phyloP scores from a whole-genome alignment of 1,140 invertebrate species.

The Neocloeon triangulifer region DNA sequence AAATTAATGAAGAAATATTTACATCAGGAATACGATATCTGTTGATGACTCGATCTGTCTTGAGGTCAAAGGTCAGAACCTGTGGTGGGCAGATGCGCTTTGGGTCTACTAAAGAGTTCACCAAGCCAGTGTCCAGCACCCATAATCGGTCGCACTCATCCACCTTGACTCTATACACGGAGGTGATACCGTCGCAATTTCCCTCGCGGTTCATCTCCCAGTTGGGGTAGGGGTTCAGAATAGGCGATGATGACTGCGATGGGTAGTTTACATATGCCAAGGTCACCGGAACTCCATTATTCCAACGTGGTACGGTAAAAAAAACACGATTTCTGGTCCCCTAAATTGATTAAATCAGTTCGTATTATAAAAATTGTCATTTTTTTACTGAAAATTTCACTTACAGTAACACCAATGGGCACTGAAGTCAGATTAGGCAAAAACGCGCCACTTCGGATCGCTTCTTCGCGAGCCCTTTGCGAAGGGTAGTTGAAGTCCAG shows the following conservation, averaged over 20 bases:
- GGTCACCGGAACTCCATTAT: slow-evolving; percentile 41
- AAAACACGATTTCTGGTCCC: slow-evolving; percentile 41
- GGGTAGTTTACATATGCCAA: slow-evolving; percentile 20
- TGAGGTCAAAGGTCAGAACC: slow-evolving; percentile 28
- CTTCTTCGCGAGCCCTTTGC: background rate
- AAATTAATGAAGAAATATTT: too few relatives aligned
- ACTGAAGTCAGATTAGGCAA: background rate
- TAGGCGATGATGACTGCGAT: slow-evolving; percentile 25
- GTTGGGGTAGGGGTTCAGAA: slow-evolving; percentile 42
- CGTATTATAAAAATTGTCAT: too few relatives aligned
- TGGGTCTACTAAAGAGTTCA: slow-evolving; percentile 14
- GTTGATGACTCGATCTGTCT: slow-evolving; percentile 23
- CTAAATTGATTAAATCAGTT: too few relatives aligned
- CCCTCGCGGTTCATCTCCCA: slow-evolving; percentile 6
- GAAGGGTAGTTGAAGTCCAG: slow-evolving; percentile 1
- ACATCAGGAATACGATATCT: slow-evolving; percentile 17
- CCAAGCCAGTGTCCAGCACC: slow-evolving; percentile 25
- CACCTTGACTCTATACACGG: slow-evolving; percentile 9
- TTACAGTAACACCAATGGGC: slow-evolving; percentile 3
- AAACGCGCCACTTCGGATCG: background rate
- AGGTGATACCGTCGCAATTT: background rate
- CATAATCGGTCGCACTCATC: slow-evolving; percentile 32
- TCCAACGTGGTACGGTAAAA: slow-evolving; percentile 49
- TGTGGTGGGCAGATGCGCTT: slow-evolving; percentile 23
- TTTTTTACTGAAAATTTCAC: too few relatives aligned